Conservation (phyloP, 2,797 vertebrate species). For the Ptychadena robeensis region DNA sequence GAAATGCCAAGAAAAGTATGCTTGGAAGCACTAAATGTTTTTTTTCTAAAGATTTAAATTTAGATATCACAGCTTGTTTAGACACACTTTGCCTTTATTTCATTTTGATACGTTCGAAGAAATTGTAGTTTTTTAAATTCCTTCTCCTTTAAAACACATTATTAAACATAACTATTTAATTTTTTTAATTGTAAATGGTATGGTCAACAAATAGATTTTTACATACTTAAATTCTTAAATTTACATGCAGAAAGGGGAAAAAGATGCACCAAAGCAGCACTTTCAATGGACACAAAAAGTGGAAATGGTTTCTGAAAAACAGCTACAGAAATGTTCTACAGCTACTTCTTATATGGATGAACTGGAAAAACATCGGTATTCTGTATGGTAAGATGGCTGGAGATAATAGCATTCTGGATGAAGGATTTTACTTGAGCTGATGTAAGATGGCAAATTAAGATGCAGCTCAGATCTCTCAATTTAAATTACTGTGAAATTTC, state of each 20-base stretch:
- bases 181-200: too few relatives aligned
- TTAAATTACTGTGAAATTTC: not conserved
- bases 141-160: too few relatives aligned
- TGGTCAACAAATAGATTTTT: too few relatives aligned
- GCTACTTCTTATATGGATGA: constrained; percentile 68
- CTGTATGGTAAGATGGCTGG: constrained; percentile 71
- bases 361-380: constrained; percentile 72
- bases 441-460: not conserved
- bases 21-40: too few relatives aligned
- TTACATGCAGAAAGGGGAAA: constrained; percentile 59
- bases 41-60: too few relatives aligned
- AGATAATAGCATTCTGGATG: not conserved
- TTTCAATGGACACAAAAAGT: constrained; percentile 53
- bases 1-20: too few relatives aligned
- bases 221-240: not conserved
- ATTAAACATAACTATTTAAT: too few relatives aligned
- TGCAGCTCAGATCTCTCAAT: not conserved
- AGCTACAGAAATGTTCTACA: constrained; percentile 53
- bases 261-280: constrained; percentile 44
- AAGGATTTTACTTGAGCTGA: not conserved
- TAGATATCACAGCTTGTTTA: too few relatives aligned
- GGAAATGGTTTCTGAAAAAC: not conserved
- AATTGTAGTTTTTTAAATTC: too few relatives aligned
- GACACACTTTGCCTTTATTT: too few relatives aligned
- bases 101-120: too few relatives aligned